phyloP scores from a whole-genome alignment of 2,888 invertebrate species.

The Agonopterix subpropinquella region DNA sequence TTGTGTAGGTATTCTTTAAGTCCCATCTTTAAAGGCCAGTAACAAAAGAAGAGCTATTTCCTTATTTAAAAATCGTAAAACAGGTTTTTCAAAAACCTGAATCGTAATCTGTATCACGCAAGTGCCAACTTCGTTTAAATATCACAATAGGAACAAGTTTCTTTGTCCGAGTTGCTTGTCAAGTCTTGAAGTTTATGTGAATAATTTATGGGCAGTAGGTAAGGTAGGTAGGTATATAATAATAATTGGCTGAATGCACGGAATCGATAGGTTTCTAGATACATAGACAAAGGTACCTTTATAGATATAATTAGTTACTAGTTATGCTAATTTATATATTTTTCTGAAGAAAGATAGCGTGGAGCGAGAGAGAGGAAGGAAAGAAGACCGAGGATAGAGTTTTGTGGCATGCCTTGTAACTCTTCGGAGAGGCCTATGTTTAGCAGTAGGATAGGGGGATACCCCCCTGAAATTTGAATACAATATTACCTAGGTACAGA shows the following conservation, averaged over 20 bases:
- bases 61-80: neutral
- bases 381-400: too few relatives aligned
- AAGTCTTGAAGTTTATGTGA: constrained; percentile 1
- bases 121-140: constrained; percentile 1
- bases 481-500: too few relatives aligned
- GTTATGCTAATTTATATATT: too few relatives aligned
- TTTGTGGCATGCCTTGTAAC: too few relatives aligned
- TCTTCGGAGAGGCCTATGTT: too few relatives aligned
- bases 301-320: neutral
- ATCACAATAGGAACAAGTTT: constrained; percentile 7
- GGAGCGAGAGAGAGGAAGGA: too few relatives aligned
- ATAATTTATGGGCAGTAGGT: constrained; percentile 5
- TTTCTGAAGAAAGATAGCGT: too few relatives aligned
- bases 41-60: too few relatives aligned
- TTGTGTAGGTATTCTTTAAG: too few relatives aligned
- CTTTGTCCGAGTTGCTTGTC: constrained; percentile 4
- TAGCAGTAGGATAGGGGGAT: too few relatives aligned
- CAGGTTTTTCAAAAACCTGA: constrained; percentile 5
- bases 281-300: neutral
- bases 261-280: constrained; percentile 1
- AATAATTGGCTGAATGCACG: constrained; percentile 8
- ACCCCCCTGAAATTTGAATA: too few relatives aligned
- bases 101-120: constrained; percentile 6
- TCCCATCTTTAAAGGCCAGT: too few relatives aligned
- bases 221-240: neutral